These are phyloP conservation scores for Anguilla japonica DNA, from an alignment of 2,113 vertebrate genomes.

Conservation along the genomic window DNA sequence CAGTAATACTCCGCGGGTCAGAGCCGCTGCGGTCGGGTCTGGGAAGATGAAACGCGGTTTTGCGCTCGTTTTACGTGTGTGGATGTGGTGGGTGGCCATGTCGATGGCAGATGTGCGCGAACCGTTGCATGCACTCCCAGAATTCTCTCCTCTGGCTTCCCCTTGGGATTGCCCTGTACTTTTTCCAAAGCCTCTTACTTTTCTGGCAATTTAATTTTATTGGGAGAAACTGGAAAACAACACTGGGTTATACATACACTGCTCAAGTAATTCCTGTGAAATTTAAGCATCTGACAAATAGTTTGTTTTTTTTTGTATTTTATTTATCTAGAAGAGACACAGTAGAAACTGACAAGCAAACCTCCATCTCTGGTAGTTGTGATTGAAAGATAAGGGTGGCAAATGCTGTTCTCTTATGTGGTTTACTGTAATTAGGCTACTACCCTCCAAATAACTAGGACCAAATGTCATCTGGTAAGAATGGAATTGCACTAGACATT, in stretches of 20 bases:
- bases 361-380: too few species aligned
- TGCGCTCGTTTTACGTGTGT: neutral
- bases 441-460: too few species aligned
- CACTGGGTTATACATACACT: neutral
- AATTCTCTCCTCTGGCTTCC: neutral
- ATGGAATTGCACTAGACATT: too few species aligned
- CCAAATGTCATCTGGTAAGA: too few species aligned
- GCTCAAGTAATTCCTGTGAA: neutral
- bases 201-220: slow-evolving; percentile 32
- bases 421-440: too few species aligned
- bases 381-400: too few species aligned
- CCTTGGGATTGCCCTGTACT: slow-evolving; percentile 20
- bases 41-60: neutral
- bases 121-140: neutral
- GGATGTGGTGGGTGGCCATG: slow-evolving; percentile 7
- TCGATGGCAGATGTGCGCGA: neutral
- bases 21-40: neutral
- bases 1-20: neutral
- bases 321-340: too few species aligned
- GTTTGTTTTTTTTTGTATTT: neutral
- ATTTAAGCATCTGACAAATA: neutral
- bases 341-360: too few species aligned
- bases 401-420: too few species aligned
- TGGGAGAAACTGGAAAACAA: slow-evolving; percentile 13
- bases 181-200: slow-evolving; percentile 30